Base-by-base conservation (phyloP, 2,888 invertebrate genomes). In the Melanophora roralis region DNA sequence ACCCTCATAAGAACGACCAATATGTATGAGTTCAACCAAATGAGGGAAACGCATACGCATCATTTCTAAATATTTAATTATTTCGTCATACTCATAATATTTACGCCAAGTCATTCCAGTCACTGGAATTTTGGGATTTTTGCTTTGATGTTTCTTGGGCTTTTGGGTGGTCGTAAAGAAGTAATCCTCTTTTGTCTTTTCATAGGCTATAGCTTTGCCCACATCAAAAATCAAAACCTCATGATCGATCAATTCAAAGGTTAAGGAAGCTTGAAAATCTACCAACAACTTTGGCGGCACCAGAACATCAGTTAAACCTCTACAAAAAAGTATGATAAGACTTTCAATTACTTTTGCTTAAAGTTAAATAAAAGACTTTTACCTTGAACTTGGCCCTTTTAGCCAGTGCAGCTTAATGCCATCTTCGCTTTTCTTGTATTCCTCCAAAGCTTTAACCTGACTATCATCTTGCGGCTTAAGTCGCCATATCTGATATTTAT, bases 1-100 rank as follows among this genome's bases (percentile, higher is more conserved):
- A 0, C 94, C 94, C 87, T 95, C 94, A 38, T 92, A 93, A 27
- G 95, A 94, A 73, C 92, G 91, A 0, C 96, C 96, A 45, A 96
- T 92, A 1, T 94, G 94, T 74, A 93, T 90, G 1, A 95, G 89
- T 80, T 94, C 93, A 0, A 94, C 92, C 3, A 94, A 86, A 51
- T 93, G 91, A 0, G 94, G 92, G 87, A 94, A 92, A 1, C 92
- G 92, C 82, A 91, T 90, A 49, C 93, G 93, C 80, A 95, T 86
- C 81, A 93, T 92, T 83, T 95, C 94, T 85, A 95, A 86, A 86
- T 94, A 95, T 32, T 92, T 92, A 38, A 93, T 86, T 38, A 95
- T 94, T 81, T 94, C 95, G 85, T 92, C 92, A 84, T 93, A 93
- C 65, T 93, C 92, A 85, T 95, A 94, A 85, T 94, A 95, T 53